phyloP scores from a whole-genome alignment of 92 coral and sea anemone species.

The Micromussa lordhowensis region DNA sequence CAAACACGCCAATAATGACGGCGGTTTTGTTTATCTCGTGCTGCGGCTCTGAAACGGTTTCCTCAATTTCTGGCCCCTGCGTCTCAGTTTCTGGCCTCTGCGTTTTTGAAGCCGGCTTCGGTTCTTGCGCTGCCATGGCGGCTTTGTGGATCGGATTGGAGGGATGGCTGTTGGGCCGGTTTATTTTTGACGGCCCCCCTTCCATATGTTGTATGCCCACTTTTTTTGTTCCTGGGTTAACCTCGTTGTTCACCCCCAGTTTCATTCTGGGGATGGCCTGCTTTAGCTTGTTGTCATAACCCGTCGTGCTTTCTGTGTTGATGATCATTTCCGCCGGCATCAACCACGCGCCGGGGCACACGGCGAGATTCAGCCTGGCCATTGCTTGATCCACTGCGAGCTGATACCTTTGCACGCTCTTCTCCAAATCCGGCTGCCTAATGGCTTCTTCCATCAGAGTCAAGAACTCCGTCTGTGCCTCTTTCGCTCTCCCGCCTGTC shows the following conservation, averaged over 20 bases:
- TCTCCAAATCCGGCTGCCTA: neutral
- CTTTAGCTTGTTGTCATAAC: conserved; percentile 29
- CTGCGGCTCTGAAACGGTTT: no score
- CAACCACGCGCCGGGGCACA: conserved; percentile 7
- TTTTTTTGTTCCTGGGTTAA: neutral
- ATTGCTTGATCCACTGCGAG: conserved; percentile 6
- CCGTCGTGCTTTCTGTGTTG: conserved; percentile 20
- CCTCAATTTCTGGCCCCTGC: no score
- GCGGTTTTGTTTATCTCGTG: no score
- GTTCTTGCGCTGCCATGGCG: neutral
- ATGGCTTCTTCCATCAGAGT: conserved; percentile 17
- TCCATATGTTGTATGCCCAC: neutral
- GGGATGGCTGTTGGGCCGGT: neutral
- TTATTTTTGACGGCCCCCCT: neutral
- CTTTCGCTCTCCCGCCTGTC: no score
- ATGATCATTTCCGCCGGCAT: neutral
- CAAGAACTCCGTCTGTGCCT: conserved; percentile 11
- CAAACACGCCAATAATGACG: no score
- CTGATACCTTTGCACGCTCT: conserved; percentile 7
- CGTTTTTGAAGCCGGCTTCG: neutral
- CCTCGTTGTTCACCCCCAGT: neutral
- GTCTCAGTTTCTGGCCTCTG: no score
- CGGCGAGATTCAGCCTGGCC: neutral
- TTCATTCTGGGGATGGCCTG: neutral
- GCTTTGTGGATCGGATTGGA: neutral